Percentiles rank a stretch among this genome's conserved stretches.
phyloP scores from a whole-genome alignment of 1,140 invertebrate genomes.

The Neuroterus valhalla region DNA sequence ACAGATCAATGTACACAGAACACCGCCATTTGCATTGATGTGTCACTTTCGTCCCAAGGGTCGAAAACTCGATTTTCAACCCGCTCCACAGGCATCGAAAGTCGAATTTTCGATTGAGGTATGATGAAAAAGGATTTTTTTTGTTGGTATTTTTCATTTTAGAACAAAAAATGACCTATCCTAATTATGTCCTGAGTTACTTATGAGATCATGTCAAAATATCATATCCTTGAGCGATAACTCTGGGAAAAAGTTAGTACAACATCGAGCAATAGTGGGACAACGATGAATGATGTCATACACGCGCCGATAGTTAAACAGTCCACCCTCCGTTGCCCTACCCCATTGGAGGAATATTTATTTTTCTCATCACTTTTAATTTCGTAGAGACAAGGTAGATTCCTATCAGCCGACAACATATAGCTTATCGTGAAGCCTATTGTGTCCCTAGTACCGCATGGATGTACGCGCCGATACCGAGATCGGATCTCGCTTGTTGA shows the following conservation, averaged over 20 bases:
- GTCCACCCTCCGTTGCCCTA: slow-evolving; percentile 43
- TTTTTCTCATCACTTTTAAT: slow-evolving; percentile 72
- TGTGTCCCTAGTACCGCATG: slow-evolving; percentile 51
- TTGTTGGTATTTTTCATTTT: too few species aligned
- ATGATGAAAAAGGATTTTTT: too few species aligned
- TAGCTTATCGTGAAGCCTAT: slow-evolving; percentile 53
- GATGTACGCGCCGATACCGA: slow-evolving; percentile 57
- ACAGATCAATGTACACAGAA: too few species aligned
- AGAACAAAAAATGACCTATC: neutral
- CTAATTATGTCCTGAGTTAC: neutral
- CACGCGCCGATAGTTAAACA: slow-evolving; percentile 46
- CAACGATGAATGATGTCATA: slow-evolving; percentile 39
- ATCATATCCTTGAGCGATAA: slow-evolving; percentile 32
- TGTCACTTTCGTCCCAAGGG: too few species aligned
- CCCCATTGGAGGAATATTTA: slow-evolving; percentile 61
- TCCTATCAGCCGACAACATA: slow-evolving; percentile 55
- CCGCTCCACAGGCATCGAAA: too few species aligned
- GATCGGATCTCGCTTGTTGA: slow-evolving; percentile 68
- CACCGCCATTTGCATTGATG: too few species aligned
- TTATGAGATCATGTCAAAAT: slow-evolving; percentile 1
- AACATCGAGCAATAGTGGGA: neutral
- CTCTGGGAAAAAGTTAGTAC: slow-evolving; percentile 26
- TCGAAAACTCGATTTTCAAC: too few species aligned
- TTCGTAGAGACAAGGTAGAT: slow-evolving; percentile 68
- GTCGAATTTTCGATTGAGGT: too few species aligned